Percentiles rank a stretch among this genome's conserved stretches.
Conservation (phyloP, 2,797 vertebrate species). For the Pseudomugil gertrudae region DNA sequence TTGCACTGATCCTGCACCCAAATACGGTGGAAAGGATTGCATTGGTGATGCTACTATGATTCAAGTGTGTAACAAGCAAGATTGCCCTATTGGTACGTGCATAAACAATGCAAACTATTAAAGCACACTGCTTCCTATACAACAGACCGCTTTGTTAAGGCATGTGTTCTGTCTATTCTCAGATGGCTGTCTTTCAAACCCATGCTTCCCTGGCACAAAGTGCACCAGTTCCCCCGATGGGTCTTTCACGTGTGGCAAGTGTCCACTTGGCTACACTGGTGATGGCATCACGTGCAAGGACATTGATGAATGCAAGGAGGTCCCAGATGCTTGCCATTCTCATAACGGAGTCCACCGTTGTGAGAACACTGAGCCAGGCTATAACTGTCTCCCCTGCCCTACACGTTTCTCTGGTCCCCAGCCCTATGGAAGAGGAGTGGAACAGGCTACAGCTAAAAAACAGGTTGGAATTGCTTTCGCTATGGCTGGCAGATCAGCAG, state of each 20-base stretch:
- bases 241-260: slow-evolving; percentile 92
- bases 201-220: slow-evolving; percentile 90
- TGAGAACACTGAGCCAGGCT: slow-evolving; percentile 94
- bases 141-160: slow-evolving; percentile 8
- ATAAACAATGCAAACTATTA: neutral
- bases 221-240: slow-evolving; percentile 94
- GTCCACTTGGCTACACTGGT: slow-evolving; percentile 91
- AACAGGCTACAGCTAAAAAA: slow-evolving; percentile 91
- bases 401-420: slow-evolving; percentile 90
- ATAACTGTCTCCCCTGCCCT: slow-evolving; percentile 95
- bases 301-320: slow-evolving; percentile 93
- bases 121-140: slow-evolving; percentile 2
- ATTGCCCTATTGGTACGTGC: slow-evolving; percentile 91
- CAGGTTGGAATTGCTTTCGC: slow-evolving; percentile 82
- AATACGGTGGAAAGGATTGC: slow-evolving; percentile 94
- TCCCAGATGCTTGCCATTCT: slow-evolving; percentile 92
- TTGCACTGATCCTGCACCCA: slow-evolving; percentile 91
- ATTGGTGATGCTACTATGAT: slow-evolving; percentile 84
- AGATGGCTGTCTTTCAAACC: slow-evolving; percentile 98
- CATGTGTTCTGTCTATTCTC: slow-evolving; percentile 22
- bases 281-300: slow-evolving; percentile 91
- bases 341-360: slow-evolving; percentile 92
- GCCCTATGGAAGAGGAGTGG: slow-evolving; percentile 90
- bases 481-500: neutral
- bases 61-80: slow-evolving; percentile 92